Evolutionary conservation across 2,797 vertebrate genomes (phyloP).

Genomic region (Crenichthys baileyi): DNA sequence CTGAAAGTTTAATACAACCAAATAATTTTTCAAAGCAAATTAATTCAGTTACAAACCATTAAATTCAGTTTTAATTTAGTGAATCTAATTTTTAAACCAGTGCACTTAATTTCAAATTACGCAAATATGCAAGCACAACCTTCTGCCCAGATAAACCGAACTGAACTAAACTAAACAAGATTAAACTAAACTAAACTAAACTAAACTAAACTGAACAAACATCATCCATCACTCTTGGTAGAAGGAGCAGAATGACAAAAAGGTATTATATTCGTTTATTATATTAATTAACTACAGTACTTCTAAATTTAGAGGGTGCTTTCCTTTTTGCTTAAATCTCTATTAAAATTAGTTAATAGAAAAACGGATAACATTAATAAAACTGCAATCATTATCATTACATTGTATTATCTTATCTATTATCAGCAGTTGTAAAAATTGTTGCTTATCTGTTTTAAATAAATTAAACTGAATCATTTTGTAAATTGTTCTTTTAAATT

Average conservation of each 20-base stretch:
- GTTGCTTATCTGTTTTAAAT: background rate
- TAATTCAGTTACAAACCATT: no score
- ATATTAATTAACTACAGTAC: background rate
- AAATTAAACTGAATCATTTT: background rate
- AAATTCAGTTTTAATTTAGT: no score
- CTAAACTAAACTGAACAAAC: background rate
- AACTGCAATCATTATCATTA: background rate
- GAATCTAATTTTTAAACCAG: no score
- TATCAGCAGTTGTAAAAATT: background rate
- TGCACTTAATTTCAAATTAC: no score
- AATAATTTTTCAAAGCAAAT: no score
- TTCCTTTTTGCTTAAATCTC: background rate
- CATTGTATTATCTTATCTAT: background rate
- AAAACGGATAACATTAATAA: background rate
- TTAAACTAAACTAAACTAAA: slow-evolving; percentile 2
- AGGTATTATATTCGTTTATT: background rate
- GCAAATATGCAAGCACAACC: no score
- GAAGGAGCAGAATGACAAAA: background rate
- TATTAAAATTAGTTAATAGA: background rate
- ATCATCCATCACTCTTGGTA: background rate
- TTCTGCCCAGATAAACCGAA: no score
- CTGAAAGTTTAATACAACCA: no score
- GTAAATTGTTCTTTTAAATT: background rate
- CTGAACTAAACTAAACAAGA: no score
- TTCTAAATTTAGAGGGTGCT: background rate